phyloP scores from a whole-genome alignment of 2,113 vertebrate genomes.

The Cololabis saira region DNA sequence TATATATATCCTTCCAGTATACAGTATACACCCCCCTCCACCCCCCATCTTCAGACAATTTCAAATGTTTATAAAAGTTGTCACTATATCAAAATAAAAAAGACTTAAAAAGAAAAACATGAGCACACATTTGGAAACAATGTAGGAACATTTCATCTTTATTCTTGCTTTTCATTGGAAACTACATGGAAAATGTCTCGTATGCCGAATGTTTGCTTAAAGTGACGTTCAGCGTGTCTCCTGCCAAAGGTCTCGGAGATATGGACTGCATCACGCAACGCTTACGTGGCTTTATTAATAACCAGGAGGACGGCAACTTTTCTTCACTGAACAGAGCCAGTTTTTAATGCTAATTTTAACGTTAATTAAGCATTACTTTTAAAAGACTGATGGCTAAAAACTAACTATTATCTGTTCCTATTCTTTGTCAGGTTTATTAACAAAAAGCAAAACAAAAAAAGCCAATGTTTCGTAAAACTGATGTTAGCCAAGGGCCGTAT shows the following conservation, averaged over 20 bases:
- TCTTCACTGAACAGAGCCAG: neutral
- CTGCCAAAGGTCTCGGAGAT: neutral
- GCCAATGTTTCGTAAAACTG: neutral
- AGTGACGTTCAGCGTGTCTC: neutral
- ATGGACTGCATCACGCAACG: neutral
- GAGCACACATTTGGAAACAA: neutral
- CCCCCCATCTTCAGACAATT: neutral
- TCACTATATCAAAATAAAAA: too few relatives aligned
- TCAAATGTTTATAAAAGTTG: neutral
- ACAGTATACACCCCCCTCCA: neutral
- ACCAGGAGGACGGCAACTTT: neutral
- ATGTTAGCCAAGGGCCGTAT: neutral
- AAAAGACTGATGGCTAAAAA: neutral
- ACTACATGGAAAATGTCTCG: neutral
- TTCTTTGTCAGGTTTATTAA: neutral
- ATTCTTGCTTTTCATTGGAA: neutral
- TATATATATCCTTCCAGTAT: neutral
- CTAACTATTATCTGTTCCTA: neutral
- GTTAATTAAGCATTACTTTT: neutral
- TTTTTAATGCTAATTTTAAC: too few relatives aligned
- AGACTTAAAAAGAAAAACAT: neutral
- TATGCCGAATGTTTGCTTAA: neutral
- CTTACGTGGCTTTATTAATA: slow-evolving; percentile 1
- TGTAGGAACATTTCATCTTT: slow-evolving; percentile 1
- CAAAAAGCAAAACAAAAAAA: neutral